phyloP scores from a whole-genome alignment of 2,797 vertebrate species.

The Platyrinchus mystaceus region DNA sequence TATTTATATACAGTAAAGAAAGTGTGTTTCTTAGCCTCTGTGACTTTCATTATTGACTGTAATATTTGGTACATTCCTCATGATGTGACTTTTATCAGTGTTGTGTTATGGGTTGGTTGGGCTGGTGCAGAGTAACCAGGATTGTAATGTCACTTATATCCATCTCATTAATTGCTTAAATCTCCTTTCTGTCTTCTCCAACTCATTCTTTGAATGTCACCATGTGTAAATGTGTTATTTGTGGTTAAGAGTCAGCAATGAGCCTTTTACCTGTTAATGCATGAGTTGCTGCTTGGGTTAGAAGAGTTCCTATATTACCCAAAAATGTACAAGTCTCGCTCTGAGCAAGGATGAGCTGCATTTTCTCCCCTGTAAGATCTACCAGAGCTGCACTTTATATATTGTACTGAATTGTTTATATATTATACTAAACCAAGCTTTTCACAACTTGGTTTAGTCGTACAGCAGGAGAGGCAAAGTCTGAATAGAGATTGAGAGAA shows the following conservation, averaged over 20 bases:
- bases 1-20: background rate
- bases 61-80: accelerated
- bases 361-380: background rate
- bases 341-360: background rate
- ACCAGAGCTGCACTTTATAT: background rate
- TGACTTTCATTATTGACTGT: background rate
- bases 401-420: too few relatives aligned
- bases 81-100: background rate
- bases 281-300: background rate
- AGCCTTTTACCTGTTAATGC: background rate
- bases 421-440: too few relatives aligned
- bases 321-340: background rate
- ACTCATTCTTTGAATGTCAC: background rate
- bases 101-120: background rate
- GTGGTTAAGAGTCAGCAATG: background rate
- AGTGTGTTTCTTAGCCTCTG: background rate
- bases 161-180: background rate
- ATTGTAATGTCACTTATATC: background rate
- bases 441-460: background rate
- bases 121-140: background rate
- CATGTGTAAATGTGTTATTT: background rate
- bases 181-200: background rate
- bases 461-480: background rate
- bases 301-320: background rate
- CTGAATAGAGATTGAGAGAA: background rate